Percentiles rank a stretch among this genome's conserved stretches.
phyloP scores from a whole-genome alignment of 2,113 vertebrate species.

The Coturnix japonica region DNA sequence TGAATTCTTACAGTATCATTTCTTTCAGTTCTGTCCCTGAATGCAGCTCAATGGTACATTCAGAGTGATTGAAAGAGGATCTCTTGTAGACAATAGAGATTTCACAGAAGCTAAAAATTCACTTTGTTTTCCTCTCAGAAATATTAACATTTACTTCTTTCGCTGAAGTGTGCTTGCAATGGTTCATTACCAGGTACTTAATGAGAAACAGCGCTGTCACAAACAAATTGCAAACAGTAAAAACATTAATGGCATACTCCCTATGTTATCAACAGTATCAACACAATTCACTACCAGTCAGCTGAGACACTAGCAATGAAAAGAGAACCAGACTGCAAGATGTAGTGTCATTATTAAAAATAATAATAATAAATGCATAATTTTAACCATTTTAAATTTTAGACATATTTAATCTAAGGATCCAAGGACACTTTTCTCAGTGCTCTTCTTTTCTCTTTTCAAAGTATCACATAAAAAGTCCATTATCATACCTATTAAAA shows the following conservation, averaged over 20 bases:
- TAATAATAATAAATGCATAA: background rate
- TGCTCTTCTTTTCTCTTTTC: background rate
- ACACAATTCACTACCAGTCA: background rate
- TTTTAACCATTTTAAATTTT: background rate
- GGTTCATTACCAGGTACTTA: conserved; percentile 60
- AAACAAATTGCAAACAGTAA: conserved; percentile 12
- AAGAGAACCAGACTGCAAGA: background rate
- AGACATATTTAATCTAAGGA: background rate
- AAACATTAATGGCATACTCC: background rate
- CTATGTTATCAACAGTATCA: conserved; percentile 11
- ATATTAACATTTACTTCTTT: conserved; percentile 18
- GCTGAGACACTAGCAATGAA: background rate
- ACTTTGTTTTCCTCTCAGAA: background rate
- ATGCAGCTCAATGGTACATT: conserved; percentile 24
- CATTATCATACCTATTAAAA: background rate
- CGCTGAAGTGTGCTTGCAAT: conserved; percentile 19
- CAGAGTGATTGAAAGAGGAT: conserved; percentile 27
- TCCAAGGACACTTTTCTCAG: background rate
- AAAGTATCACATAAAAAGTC: background rate
- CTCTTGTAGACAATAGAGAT: conserved; percentile 9
- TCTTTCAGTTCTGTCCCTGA: conserved; percentile 14
- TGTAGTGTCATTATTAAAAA: background rate
- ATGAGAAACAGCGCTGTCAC: conserved; percentile 52
- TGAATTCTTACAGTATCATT: background rate
- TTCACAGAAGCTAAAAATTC: background rate